These are phyloP conservation scores for Xiphorhynchus erythropygius DNA, from an alignment of 2,797 vertebrate species.

Conservation along the genomic window DNA sequence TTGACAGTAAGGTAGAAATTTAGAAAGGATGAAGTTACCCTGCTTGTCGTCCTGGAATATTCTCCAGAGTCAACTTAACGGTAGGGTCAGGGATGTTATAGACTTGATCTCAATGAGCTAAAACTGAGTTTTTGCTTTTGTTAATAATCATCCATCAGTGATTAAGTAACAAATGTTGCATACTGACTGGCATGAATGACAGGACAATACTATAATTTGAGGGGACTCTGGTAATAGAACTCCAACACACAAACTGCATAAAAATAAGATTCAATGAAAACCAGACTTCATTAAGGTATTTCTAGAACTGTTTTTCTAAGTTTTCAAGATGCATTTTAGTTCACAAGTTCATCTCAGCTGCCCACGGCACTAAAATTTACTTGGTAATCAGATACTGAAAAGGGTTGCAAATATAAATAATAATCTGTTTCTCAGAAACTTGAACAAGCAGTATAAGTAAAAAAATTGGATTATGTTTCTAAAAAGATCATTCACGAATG, in stretches of 20 bases:
- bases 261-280: neutral
- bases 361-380: neutral
- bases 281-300: neutral
- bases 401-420: neutral
- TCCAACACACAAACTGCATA: neutral
- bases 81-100: neutral
- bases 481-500: neutral
- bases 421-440: neutral
- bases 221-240: neutral
- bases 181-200: neutral
- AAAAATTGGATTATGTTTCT: neutral
- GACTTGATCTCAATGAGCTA: neutral
- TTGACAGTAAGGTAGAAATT: neutral
- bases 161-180: neutral
- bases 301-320: neutral
- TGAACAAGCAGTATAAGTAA: neutral
- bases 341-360: neutral
- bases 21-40: neutral
- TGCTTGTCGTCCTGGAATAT: neutral
- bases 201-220: neutral
- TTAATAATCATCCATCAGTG: neutral
- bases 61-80: neutral
- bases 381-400: neutral
- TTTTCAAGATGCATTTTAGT: neutral
- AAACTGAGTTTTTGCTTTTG: neutral